Percentiles rank a stretch among this genome's conserved stretches.
Conservation (phyloP, 1,140 invertebrate species). For the Harlomillsia oculata region DNA sequence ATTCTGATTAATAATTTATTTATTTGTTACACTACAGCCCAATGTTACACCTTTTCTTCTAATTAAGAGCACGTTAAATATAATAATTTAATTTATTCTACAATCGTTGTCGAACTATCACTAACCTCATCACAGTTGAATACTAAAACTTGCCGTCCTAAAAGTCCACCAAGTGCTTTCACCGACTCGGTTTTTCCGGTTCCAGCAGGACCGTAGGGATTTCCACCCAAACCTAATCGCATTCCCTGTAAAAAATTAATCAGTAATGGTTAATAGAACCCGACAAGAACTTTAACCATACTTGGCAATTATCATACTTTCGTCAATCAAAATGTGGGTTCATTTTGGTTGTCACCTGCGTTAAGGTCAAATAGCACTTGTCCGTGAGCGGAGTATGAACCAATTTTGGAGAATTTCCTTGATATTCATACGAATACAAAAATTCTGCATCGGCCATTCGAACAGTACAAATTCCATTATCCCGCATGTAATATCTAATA, state of each 20-base stretch:
- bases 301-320: no score
- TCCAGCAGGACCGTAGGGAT: conserved; percentile 97
- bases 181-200: conserved; percentile 97
- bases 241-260: conserved; percentile 58
- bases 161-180: conserved; percentile 78
- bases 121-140: conserved; percentile 95
- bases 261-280: no score
- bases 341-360: conserved; percentile 53
- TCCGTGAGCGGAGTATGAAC: conserved; percentile 89
- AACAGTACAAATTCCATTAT: conserved; percentile 40
- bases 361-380: conserved; percentile 89
- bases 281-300: no score
- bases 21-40: no score
- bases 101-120: no score
- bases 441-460: conserved; percentile 80
- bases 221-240: conserved; percentile 90
- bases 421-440: conserved; percentile 94
- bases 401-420: conserved; percentile 81
- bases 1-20: no score
- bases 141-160: conserved; percentile 86
- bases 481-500: conserved; percentile 45
- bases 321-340: no score
- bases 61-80: no score
- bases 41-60: no score
- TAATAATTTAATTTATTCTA: no score